Base-by-base conservation (phyloP, 2,113 vertebrate species). In the Charadrius vociferus region DNA sequence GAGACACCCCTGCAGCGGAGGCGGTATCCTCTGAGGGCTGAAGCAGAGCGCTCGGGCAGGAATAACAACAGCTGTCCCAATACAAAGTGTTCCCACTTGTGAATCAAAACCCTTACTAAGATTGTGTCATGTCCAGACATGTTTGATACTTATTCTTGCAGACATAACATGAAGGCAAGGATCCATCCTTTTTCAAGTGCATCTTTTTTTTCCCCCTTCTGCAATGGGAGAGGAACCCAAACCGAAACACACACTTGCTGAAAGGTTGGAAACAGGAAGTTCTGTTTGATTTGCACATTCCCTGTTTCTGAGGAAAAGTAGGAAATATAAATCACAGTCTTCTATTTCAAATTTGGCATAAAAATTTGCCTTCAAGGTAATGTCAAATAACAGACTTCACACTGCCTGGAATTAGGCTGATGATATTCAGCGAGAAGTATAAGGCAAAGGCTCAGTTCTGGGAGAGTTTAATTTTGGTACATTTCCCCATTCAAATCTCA, bases 81-180 rank as follows among this genome's bases (percentile, higher is more conserved):
- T 43, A 88, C 72, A 77, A n/a, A 50, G 21, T 71, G 81, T 87
- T 96, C 91, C 91, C 78, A 49, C 81, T 91, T 55, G 70, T n/a
- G 84, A 96, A 95, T 91, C 95, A 93, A 96, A 96, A 90, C 74
- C 90, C 78, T 91, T 58, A 49, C 65, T 61, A 43, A 86, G 94
- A 67, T 79, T 5, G 2, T 61, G 29, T 53, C 91, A 1, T 75
- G 88, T 89, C 49, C 91, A 91, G 94, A 61, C 81, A 50, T 0
- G 86, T 58, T 91, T 68, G 37, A 41, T 63, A 59, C 62, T 75
- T 72, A 63, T 36, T 91, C 72, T 74, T 65, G 77, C 77, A 95
- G 86, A 91, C 91, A 81, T 12, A 81, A 74, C 22, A 58, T 1
- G n/a, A 95, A 91, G 68, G 61, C 59, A 88, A 82, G 65, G 43